Base-by-base conservation (phyloP, 2,888 invertebrate species). In the Ferdinandea cuprea region DNA sequence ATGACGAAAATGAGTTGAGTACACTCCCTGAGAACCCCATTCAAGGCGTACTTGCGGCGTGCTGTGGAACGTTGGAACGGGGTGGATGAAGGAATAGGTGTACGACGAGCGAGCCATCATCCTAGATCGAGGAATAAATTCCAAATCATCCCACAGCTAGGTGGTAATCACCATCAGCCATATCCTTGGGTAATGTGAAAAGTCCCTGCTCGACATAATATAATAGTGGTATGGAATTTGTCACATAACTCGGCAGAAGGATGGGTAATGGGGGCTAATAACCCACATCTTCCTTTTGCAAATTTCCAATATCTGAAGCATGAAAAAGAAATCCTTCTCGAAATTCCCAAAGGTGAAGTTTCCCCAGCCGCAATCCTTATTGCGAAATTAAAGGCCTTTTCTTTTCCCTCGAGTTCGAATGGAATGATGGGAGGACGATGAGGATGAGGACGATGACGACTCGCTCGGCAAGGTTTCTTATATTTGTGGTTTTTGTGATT, bases 301-400 rank as follows among this genome's bases (percentile, higher is more conserved):
- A n/a, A 44, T 65, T 42, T 46, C 37, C 32, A 42, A 35, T 48
- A 48, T 46, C 46, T 46, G 19, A 17, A 61, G 78, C 42, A 52
- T 52, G 59, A 59, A 65, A 72, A 66, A 76, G 52, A 81, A 81
- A 71, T 71, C 69, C 28, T 42, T 37, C 28, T 54, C 48, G 40
- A 58, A 71, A 76, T 65, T 77, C 66, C 59, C 81, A 77, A 61
- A 65, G 76, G 81, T 81, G 40, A 66, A 42, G 42, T 61, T 76
- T 66, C 66, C 65, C 77, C 59, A 65, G 66, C 76, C 40, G 52
- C 71, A 66, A 61, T 79, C 65, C 44, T 72, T 72, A 72, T 66
- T 54, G 74, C 40, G 42, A 74, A 74, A 74, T 74, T 74, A 74
- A 74, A 50, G 65, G 48, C 56, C 58, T 58, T 74, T 58, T 50